A percentile compares a stretch with the other conserved stretches of the same genome.
These are phyloP conservation scores for Apotomis betuletana DNA, from an alignment of 2,888 invertebrate species.

Conservation along the genomic window DNA sequence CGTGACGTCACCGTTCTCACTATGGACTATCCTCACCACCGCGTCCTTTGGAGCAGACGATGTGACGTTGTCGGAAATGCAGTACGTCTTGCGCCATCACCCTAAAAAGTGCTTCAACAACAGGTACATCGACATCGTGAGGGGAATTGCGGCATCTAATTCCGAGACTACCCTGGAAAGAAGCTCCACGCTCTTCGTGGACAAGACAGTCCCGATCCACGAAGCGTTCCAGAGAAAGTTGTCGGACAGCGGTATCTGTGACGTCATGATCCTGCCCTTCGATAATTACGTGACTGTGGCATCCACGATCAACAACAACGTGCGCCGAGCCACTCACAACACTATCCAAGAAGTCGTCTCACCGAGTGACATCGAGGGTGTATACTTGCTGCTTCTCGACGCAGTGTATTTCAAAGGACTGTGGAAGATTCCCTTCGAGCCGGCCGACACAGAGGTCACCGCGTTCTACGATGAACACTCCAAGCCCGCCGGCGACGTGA, in stretches of 20 bases:
- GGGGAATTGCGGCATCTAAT: slow-evolving; percentile 47
- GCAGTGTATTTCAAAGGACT: slow-evolving; percentile 70
- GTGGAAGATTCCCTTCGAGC: slow-evolving; percentile 62
- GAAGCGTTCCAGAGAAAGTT: slow-evolving; percentile 53
- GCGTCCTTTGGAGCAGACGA: slow-evolving; percentile 65
- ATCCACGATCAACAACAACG: slow-evolving; percentile 61
- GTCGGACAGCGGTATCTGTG: slow-evolving; percentile 52
- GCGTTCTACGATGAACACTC: slow-evolving; percentile 64
- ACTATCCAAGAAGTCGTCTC: slow-evolving; percentile 65
- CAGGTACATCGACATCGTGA: slow-evolving; percentile 61
- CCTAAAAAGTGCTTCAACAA: slow-evolving; percentile 65
- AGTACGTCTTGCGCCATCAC: slow-evolving; percentile 58
- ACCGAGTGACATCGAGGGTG: slow-evolving; percentile 59
- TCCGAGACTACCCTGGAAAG: slow-evolving; percentile 58
- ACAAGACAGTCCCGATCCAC: slow-evolving; percentile 54
- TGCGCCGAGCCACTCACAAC: slow-evolving; percentile 62
- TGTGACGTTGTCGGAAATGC: slow-evolving; percentile 60
- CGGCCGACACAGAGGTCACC: slow-evolving; percentile 58
- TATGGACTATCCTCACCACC: slow-evolving; percentile 66
- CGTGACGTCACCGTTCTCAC: slow-evolving; percentile 64
- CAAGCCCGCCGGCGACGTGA: slow-evolving; percentile 62
- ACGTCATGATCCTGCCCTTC: slow-evolving; percentile 57
- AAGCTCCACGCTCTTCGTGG: slow-evolving; percentile 63
- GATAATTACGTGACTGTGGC: slow-evolving; percentile 55
- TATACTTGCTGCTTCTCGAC: slow-evolving; percentile 62